These are phyloP conservation scores for Fulica atra DNA, from an alignment of 2,113 vertebrate species.

Conservation along the genomic window DNA sequence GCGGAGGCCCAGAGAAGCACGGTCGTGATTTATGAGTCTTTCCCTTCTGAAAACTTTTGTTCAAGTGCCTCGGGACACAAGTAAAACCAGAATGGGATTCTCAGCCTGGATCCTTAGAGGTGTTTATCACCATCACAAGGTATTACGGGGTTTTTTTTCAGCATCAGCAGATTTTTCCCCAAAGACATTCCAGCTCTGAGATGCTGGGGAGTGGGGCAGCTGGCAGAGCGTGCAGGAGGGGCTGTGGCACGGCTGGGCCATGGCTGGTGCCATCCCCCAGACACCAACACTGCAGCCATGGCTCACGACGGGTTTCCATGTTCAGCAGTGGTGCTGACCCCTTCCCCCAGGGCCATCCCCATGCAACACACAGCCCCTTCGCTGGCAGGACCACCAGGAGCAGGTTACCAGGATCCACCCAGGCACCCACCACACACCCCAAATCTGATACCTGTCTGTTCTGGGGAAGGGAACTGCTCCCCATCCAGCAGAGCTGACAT, in stretches of 20 bases:
- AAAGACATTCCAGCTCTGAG: no score
- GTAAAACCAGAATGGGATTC: conserved; percentile 48
- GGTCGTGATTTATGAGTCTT: conserved; percentile 39
- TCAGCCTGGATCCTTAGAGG: background rate
- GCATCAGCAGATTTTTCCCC: background rate
- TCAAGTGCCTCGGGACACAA: background rate
- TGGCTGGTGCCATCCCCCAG: background rate
- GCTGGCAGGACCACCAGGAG: background rate
- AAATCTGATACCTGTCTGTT: background rate
- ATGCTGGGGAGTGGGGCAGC: fast-evolving
- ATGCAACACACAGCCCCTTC: fast-evolving
- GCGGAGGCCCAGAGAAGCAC: background rate
- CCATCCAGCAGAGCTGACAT: background rate
- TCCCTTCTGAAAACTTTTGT: conserved; percentile 29
- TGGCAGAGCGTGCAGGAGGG: fast-evolving
- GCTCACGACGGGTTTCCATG: fast-evolving
- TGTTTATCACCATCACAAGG: background rate
- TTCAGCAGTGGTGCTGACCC: fast-evolving
- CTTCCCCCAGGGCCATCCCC: fast-evolving
- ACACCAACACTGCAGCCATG: fast-evolving
- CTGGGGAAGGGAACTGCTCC: background rate
- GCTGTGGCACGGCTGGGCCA: fast-evolving
- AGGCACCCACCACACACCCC: fast-evolving
- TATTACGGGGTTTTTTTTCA: fast-evolving
- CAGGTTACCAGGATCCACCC: fast-evolving